phyloP scores from a whole-genome alignment of 1,140 invertebrate species.

The Euura saliciscinereae region DNA sequence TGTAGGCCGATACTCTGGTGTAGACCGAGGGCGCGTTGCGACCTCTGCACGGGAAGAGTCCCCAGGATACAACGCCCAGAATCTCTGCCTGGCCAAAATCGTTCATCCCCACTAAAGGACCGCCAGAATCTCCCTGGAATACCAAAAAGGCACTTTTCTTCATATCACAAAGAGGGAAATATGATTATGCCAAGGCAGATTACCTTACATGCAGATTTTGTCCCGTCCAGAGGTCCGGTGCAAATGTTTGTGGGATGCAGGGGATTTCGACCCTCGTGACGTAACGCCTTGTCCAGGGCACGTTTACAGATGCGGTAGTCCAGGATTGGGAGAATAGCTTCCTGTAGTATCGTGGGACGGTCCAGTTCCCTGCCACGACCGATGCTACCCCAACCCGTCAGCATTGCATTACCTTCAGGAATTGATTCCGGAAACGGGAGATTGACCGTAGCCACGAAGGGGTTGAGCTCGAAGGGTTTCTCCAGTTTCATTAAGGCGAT shows the following conservation, averaged over 20 bases:
- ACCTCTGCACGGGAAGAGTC: constrained; percentile 71
- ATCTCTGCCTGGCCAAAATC: constrained; percentile 26
- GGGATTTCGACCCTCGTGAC: constrained; percentile 42
- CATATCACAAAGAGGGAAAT: too few species aligned
- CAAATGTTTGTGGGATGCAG: constrained; percentile 58
- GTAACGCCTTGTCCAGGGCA: constrained; percentile 37
- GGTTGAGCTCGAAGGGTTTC: constrained; percentile 53
- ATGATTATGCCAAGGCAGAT: too few species aligned
- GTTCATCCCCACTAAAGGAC: constrained; percentile 62
- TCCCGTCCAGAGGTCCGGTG: constrained; percentile 58
- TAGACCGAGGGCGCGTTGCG: constrained; percentile 72
- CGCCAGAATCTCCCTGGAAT: constrained; percentile 68
- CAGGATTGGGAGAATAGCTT: constrained; percentile 54
- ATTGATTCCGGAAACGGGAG: constrained; percentile 50
- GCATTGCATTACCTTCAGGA: constrained; percentile 52
- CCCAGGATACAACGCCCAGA: constrained; percentile 81
- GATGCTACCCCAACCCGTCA: constrained; percentile 60
- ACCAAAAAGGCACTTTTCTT: too few species aligned
- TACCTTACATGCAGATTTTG: constrained; percentile 56
- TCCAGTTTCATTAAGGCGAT: constrained; percentile 61
- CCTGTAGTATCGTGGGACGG: constrained; percentile 52
- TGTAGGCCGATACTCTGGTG: constrained; percentile 67
- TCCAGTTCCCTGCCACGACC: constrained; percentile 44
- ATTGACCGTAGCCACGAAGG: constrained; percentile 50
- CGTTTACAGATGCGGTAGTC: constrained; percentile 50